Evolutionary conservation across 1,140 invertebrate genomes (phyloP).

Genomic region (Cherax destructor): DNA sequence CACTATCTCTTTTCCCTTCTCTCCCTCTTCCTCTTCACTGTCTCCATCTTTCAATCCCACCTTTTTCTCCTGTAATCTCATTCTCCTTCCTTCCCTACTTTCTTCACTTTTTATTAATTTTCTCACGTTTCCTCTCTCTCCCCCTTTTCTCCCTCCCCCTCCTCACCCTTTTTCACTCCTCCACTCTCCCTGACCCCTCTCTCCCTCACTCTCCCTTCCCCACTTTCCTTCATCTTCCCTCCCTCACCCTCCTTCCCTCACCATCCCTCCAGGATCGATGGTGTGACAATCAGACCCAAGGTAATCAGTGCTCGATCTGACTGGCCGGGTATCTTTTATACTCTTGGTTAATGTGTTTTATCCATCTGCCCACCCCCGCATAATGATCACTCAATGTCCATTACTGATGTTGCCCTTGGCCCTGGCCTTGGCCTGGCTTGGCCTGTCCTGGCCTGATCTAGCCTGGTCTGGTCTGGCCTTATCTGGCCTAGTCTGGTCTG

Average conservation of each 20-base stretch:
- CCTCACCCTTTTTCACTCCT: too few species aligned
- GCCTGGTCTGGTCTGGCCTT: too few species aligned
- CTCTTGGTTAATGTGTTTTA: slow-evolving; percentile 51
- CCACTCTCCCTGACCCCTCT: neutral
- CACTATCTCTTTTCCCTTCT: neutral
- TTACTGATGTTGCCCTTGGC: slow-evolving; percentile 18
- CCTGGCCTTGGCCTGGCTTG: too few species aligned
- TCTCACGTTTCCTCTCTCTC: too few species aligned
- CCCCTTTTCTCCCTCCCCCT: neutral
- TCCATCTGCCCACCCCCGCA: slow-evolving; percentile 42
- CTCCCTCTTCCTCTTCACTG: neutral
- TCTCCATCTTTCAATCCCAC: too few species aligned
- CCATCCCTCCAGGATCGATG: slow-evolving; percentile 26
- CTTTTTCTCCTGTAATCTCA: neutral
- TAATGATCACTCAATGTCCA: slow-evolving; percentile 52
- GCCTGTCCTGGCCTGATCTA: too few species aligned
- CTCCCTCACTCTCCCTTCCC: neutral
- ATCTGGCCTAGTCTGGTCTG: too few species aligned
- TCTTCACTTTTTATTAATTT: neutral
- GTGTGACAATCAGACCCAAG: slow-evolving; percentile 32
- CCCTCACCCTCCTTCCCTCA: neutral
- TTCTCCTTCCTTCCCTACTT: neutral
- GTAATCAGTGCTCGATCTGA: slow-evolving; percentile 59
- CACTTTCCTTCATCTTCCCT: neutral
- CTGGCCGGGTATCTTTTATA: slow-evolving; percentile 51